Evolutionary conservation across 2,888 invertebrate genomes (phyloP), one percentile per base, ranked within the genome.

Genomic region (Macrosoma leucophasiata): DNA sequence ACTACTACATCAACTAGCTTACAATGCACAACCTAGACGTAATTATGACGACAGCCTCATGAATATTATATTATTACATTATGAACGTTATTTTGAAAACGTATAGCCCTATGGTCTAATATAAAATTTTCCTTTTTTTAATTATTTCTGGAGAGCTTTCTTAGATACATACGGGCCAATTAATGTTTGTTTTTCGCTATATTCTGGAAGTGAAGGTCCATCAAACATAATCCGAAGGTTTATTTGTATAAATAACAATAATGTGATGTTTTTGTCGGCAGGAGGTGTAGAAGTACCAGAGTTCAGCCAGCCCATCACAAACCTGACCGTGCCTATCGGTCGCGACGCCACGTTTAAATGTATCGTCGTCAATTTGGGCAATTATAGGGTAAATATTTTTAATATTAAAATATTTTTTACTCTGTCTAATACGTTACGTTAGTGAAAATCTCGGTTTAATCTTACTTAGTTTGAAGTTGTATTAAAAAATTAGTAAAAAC

Each of bases 261-360:
- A 21, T 20, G 11, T 26, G 9, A 10, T 17, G 30, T 36, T 43
- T 9, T 64, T 63, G 55, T 66, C 51, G 24, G 14, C 79, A 86
- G 65, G 86, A 87, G 91, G 89, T 63, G 84, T 87, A 56, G 90
- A 90, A 52, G 92, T 90, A 72, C 92, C 92, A 63, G 93, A 94
- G 73, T 96, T 96, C 63, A 89, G 90, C 34, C 91, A 92, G 67
- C 91, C 92, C 30, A 91, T 96, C 64, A 87, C 90, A 39, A 96
- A 96, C 84, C 86, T 95, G 53, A 95, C 95, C 36, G 89, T 94
- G 41, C 89, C 94, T 30, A 87, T 94, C 39, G 95, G 95, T 51
- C 87, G 95, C 58, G 95, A 96, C 78, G 95, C 95, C 35, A 92
- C 91, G 49, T 94, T 96, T 77, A 92, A 91, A 66, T 96, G 96